Evolutionary conservation across 2,888 invertebrate genomes (phyloP).

Genomic region (Brachyopa scutellaris): DNA sequence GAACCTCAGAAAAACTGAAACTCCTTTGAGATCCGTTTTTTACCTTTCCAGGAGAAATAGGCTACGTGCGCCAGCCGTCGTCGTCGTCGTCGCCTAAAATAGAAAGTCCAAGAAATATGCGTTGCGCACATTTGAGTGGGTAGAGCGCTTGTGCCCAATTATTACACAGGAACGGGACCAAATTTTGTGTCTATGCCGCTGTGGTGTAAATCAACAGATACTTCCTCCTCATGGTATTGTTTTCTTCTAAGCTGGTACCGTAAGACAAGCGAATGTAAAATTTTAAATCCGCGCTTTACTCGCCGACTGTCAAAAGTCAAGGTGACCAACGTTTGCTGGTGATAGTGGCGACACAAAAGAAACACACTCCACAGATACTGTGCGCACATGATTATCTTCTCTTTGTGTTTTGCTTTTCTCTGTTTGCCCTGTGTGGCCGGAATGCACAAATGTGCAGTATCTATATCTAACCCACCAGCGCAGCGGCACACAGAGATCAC

Average conservation of each 20-base stretch:
- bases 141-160: conserved; percentile 9
- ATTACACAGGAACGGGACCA: not conserved
- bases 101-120: conserved; percentile 41
- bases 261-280: conserved; percentile 15
- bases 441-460: conserved; percentile 27
- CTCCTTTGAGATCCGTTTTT: not conserved
- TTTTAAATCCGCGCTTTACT: conserved; percentile 36
- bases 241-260: not conserved
- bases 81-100: conserved; percentile 3
- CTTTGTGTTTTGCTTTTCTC: conserved; percentile 9
- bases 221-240: conserved; percentile 18
- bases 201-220: conserved; percentile 33
- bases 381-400: not conserved
- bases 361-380: not conserved
- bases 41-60: conserved; percentile 4
- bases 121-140: conserved; percentile 33
- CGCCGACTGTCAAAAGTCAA: conserved; percentile 62
- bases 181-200: not conserved
- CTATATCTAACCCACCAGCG: no score
- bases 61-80: not conserved
- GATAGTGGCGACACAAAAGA: not conserved
- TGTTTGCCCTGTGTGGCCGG: not conserved
- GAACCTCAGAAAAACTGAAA: not conserved
- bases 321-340: conserved; percentile 51
- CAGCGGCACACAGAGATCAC: not conserved